phyloP scores from a whole-genome alignment of 2,797 vertebrate genomes.

The Megaceryle alcyon region DNA sequence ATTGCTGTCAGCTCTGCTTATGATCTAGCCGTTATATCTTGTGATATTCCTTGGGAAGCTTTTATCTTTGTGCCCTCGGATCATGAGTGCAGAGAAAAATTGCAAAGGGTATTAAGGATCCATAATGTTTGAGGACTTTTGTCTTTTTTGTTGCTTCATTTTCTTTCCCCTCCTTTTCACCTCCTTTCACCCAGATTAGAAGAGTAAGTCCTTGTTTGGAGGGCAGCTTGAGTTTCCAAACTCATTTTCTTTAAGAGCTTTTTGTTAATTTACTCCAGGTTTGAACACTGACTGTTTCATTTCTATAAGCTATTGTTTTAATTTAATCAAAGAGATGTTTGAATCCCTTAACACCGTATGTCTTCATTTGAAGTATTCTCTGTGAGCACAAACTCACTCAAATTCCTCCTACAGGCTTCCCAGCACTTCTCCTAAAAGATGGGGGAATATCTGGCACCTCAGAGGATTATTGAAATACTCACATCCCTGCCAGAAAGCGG shows the following conservation, averaged over 20 bases:
- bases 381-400: not conserved
- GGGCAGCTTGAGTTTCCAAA: not conserved
- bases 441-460: not conserved
- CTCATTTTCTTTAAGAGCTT: not conserved
- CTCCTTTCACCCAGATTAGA: not conserved
- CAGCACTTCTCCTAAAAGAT: not conserved
- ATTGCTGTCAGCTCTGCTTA: not conserved
- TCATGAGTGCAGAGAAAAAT: not conserved
- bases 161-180: not conserved
- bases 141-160: not conserved
- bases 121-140: not conserved
- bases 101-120: not conserved
- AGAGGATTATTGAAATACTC: not conserved
- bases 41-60: not conserved
- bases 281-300: not conserved
- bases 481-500: not conserved
- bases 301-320: not conserved
- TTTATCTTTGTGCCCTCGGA: not conserved
- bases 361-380: not conserved
- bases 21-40: not conserved
- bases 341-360: accelerated
- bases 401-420: slow-evolving; percentile 1
- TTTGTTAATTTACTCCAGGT: not conserved
- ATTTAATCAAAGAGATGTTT: not conserved
- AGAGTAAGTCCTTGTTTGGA: not conserved